Conservation (phyloP, 1,140 invertebrate species). For the Mamestra configurata region DNA sequence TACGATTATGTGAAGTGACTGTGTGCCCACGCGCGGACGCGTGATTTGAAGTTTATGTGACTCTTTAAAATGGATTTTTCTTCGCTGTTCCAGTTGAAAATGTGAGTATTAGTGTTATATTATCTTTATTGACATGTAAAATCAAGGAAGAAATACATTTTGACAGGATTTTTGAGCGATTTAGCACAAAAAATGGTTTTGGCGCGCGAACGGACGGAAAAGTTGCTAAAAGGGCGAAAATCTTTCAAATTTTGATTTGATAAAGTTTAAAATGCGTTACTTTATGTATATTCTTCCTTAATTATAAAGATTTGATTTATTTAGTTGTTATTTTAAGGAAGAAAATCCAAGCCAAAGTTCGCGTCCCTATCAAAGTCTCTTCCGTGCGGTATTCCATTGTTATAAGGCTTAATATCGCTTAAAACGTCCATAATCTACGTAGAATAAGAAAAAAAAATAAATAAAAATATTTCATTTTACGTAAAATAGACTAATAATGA, state of each 20-base stretch:
- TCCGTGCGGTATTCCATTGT: background rate
- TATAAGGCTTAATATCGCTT: slow-evolving; percentile 8
- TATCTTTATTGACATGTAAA: slow-evolving; percentile 6
- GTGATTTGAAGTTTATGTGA: slow-evolving; percentile 54
- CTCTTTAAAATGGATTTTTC: slow-evolving; percentile 63
- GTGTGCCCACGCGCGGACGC: slow-evolving; percentile 54
- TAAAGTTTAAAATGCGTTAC: background rate
- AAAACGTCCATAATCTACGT: background rate
- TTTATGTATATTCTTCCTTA: background rate
- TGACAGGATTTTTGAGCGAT: background rate
- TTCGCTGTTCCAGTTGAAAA: slow-evolving; percentile 32
- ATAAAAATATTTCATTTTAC: background rate
- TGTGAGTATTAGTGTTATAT: slow-evolving; percentile 64
- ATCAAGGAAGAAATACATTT: background rate
- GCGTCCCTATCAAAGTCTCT: slow-evolving; percentile 26
- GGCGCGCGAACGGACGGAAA: background rate
- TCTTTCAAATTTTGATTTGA: background rate
- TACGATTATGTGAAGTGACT: slow-evolving; percentile 67
- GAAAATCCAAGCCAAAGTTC: background rate
- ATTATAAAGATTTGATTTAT: slow-evolving; percentile 8
- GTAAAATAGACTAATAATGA: background rate
- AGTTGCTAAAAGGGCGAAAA: background rate
- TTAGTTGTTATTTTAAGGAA: background rate
- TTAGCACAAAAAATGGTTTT: background rate
- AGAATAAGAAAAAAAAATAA: slow-evolving; percentile 15